Conservation (phyloP, 1,140 invertebrate species). For the Drosophila neocordata region DNA sequence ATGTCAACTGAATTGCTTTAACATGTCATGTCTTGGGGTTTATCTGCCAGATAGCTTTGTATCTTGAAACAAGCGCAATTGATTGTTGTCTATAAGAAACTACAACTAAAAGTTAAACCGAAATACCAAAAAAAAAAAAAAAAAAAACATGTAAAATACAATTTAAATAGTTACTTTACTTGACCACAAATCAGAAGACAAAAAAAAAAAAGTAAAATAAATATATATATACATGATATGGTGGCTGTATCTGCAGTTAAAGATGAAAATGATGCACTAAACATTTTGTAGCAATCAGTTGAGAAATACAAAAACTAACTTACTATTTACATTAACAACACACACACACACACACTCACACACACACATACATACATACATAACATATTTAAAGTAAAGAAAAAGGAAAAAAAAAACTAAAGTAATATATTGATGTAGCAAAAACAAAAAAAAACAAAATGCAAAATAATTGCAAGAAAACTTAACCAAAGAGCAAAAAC, state of each 20-base stretch:
- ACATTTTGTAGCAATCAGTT: not conserved
- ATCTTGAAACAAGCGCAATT: not conserved
- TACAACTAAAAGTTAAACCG: too few species aligned
- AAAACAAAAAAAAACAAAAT: not conserved
- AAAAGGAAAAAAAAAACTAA: constrained; percentile 26
- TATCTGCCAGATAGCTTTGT: not conserved
- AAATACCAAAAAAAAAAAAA: too few species aligned
- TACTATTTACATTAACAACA: not conserved
- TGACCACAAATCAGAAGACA: not conserved
- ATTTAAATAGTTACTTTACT: constrained; percentile 5
- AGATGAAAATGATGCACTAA: too few species aligned
- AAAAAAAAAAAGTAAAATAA: too few species aligned
- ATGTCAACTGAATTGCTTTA: too few species aligned
- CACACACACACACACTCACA: constrained; percentile 7
- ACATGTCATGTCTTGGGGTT: too few species aligned
- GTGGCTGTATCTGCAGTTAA: too few species aligned
- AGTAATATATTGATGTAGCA: constrained; percentile 12
- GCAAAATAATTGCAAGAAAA: constrained; percentile 19
- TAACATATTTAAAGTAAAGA: constrained; percentile 17
- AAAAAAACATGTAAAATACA: not conserved
- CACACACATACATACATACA: constrained; percentile 11
- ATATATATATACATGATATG: too few species aligned
- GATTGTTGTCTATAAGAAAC: too few species aligned
- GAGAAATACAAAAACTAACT: not conserved
- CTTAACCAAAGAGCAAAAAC: constrained; percentile 40